phyloP scores from a whole-genome alignment of 2,888 invertebrate species.

The Coleophora deauratella region DNA sequence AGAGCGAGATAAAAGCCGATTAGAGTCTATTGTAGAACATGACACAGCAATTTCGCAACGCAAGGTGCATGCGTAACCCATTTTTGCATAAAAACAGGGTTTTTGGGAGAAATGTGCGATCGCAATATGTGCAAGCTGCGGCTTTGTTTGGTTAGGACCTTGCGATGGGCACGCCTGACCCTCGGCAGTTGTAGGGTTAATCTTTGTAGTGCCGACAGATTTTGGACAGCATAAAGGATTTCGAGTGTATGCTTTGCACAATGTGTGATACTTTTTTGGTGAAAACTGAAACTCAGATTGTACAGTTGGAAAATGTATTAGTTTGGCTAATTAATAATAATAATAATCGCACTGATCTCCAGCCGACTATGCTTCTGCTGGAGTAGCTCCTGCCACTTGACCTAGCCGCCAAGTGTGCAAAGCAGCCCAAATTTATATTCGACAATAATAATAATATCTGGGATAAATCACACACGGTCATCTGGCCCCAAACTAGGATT shows the following conservation, averaged over 20 bases:
- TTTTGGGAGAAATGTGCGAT: slow-evolving; percentile 34
- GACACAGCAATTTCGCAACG: slow-evolving; percentile 44
- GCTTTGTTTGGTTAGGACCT: slow-evolving; percentile 66
- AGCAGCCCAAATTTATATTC: no score
- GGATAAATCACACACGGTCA: no score
- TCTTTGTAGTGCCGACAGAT: slow-evolving; percentile 41
- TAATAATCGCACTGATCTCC: no score
- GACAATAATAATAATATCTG: no score
- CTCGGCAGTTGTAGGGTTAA: slow-evolving; percentile 43
- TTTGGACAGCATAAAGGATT: slow-evolving; percentile 4
- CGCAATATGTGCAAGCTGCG: slow-evolving; percentile 62
- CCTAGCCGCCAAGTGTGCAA: no score
- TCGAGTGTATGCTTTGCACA: slow-evolving; percentile 21
- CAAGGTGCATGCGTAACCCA: slow-evolving; percentile 66
- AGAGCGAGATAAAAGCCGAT: slow-evolving; percentile 41
- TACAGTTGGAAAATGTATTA: no score
- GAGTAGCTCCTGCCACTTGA: no score
- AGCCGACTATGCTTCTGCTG: no score
- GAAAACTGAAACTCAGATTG: neutral
- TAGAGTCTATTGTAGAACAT: slow-evolving; percentile 52
- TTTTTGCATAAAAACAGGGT: slow-evolving; percentile 56
- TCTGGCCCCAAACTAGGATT: no score
- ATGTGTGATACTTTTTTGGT: slow-evolving; percentile 4
- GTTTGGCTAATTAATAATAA: no score
- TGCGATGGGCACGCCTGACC: slow-evolving; percentile 34